Percentiles rank a stretch among this genome's conserved stretches.
Evolutionary conservation across 2,113 vertebrate genomes (phyloP).

Genomic region (Scortum barcoo): DNA sequence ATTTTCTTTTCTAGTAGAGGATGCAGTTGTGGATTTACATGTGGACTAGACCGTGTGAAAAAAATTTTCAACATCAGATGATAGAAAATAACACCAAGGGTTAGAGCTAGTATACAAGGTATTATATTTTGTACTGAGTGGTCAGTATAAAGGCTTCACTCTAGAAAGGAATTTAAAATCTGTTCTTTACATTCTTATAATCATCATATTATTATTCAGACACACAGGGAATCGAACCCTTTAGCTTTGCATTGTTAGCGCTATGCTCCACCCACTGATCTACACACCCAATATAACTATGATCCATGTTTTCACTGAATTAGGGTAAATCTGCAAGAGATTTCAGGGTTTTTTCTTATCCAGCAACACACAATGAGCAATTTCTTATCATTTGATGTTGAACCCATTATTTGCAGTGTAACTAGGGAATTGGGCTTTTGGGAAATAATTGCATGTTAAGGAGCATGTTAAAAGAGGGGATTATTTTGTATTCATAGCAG

Average conservation of each 20-base stretch:
- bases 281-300: neutral
- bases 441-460: slow-evolving; percentile 60
- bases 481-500: slow-evolving; percentile 58
- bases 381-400: slow-evolving; percentile 62
- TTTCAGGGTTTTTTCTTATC: neutral
- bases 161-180: neutral
- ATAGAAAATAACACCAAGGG: neutral
- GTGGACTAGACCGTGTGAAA: neutral
- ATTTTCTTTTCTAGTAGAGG: neutral
- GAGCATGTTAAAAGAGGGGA: slow-evolving; percentile 47
- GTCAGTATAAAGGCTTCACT: neutral
- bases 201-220: neutral
- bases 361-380: slow-evolving; percentile 9
- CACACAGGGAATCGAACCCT: neutral
- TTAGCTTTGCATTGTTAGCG: neutral
- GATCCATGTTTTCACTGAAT: slow-evolving; percentile 11
- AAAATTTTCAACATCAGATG: slow-evolving; percentile 57
- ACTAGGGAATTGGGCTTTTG: slow-evolving; percentile 23
- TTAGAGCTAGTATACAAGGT: neutral
- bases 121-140: neutral
- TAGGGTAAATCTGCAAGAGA: neutral
- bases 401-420: slow-evolving; percentile 55
- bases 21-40: neutral
- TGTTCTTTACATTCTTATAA: no score
- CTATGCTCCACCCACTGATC: neutral